Conservation (phyloP, 2,113 vertebrate genomes). For the Gymnorhina tibicen region DNA sequence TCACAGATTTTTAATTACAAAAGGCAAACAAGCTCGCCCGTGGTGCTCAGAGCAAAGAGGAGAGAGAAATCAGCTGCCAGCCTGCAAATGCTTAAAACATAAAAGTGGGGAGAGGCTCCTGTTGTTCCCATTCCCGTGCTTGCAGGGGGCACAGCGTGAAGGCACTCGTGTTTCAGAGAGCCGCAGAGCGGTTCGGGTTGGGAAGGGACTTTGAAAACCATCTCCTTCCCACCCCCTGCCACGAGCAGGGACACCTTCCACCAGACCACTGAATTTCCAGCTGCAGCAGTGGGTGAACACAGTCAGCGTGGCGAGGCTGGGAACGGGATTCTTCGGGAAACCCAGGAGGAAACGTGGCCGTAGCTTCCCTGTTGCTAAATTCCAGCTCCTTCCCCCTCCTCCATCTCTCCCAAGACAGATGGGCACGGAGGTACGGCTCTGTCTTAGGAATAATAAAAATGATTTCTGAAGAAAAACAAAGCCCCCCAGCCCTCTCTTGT, state of each 20-base stretch:
- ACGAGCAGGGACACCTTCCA: not conserved
- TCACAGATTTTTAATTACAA: not conserved
- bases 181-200: not conserved
- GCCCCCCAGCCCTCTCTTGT: not conserved
- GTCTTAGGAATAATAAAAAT: not conserved
- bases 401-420: not conserved
- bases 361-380: not conserved
- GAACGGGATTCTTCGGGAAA: not conserved
- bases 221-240: not conserved
- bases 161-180: not conserved
- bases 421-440: not conserved
- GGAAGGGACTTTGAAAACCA: not conserved
- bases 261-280: not conserved
- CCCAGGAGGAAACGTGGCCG: not conserved
- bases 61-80: not conserved
- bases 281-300: not conserved
- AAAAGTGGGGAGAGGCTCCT: not conserved
- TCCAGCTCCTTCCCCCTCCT: not conserved
- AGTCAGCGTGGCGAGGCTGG: accelerated
- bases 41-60: not conserved
- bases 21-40: not conserved
- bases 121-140: not conserved
- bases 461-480: not conserved
- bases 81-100: not conserved
- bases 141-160: not conserved